Conservation (phyloP, 2,797 vertebrate genomes). For the Diplodus sargus region DNA sequence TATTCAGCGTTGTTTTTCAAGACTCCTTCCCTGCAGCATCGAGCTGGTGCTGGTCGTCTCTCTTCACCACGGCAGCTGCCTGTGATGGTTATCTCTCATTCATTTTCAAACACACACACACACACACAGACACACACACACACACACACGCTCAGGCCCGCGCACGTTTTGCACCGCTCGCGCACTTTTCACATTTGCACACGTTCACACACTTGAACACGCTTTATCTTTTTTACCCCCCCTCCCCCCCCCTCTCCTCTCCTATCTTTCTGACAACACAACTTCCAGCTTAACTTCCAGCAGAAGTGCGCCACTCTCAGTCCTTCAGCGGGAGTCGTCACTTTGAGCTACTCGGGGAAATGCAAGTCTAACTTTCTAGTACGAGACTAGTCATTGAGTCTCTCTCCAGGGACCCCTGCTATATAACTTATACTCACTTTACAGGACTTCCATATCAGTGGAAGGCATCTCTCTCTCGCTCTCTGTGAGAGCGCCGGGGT, state of each 20-base stretch:
- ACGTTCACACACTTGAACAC: constrained; percentile 50
- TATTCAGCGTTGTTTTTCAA: constrained; percentile 63
- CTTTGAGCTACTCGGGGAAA: constrained; percentile 78
- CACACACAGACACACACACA: constrained; percentile 30
- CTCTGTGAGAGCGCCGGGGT: constrained; percentile 66
- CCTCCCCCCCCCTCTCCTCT: constrained; percentile 18
- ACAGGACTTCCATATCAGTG: constrained; percentile 80
- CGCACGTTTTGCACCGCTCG: constrained; percentile 38
- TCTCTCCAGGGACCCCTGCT: constrained; percentile 73
- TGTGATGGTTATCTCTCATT: constrained; percentile 80
- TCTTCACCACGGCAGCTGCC: constrained; percentile 81
- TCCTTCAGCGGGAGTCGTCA: constrained; percentile 71
- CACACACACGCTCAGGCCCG: constrained; percentile 12
- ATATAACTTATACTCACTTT: constrained; percentile 82
- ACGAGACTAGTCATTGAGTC: constrained; percentile 74
- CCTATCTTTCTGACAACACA: constrained; percentile 64
- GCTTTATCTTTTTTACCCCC: constrained; percentile 58
- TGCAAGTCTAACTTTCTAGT: constrained; percentile 77
- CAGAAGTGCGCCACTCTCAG: constrained; percentile 71
- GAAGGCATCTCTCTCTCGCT: constrained; percentile 53
- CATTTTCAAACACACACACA: constrained; percentile 66
- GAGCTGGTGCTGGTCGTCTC: constrained; percentile 77
- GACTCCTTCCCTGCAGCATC: constrained; percentile 63
- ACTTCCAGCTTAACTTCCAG: constrained; percentile 79
- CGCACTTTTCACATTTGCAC: constrained; percentile 54